These are phyloP conservation scores for Orestias chungarensis DNA, from an alignment of 2,797 vertebrate genomes.

Conservation along the genomic window DNA sequence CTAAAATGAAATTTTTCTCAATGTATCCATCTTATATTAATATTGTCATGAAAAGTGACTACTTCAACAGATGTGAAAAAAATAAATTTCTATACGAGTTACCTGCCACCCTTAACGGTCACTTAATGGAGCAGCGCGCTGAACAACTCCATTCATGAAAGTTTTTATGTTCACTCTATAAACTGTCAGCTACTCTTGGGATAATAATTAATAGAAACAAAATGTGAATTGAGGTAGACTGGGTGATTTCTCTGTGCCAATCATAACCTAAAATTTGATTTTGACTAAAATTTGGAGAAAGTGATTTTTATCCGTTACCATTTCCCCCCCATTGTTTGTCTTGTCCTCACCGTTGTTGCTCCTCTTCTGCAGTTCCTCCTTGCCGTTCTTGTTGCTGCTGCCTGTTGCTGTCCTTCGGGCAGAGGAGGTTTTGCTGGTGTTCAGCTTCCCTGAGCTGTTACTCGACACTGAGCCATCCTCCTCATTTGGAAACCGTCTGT, in stretches of 20 bases:
- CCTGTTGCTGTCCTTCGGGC: conserved; percentile 85
- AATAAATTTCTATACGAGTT: no score
- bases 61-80: no score
- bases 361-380: conserved; percentile 90
- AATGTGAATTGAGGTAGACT: not conserved
- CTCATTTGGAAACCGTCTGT: conserved; percentile 92
- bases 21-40: no score
- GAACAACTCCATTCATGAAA: conserved; percentile 34
- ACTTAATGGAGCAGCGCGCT: conserved; percentile 20
- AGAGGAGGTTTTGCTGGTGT: conserved; percentile 86
- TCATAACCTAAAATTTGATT: not conserved
- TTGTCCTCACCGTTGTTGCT: conserved; percentile 70
- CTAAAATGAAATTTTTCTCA: conserved; percentile 3
- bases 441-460: conserved; percentile 92
- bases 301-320: not conserved
- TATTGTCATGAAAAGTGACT: no score
- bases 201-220: not conserved
- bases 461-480: conserved; percentile 91
- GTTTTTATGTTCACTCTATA: conserved; percentile 29
- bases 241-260: conserved; percentile 3
- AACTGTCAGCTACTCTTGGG: conserved; percentile 2
- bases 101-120: no score
- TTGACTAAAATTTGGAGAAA: not conserved
- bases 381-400: conserved; percentile 81
- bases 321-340: no score